Conservation (phyloP, 30 jellyfish, hydroid and myxozoan genomes). For the Aurelia aurita complex sp. Pacific region DNA sequence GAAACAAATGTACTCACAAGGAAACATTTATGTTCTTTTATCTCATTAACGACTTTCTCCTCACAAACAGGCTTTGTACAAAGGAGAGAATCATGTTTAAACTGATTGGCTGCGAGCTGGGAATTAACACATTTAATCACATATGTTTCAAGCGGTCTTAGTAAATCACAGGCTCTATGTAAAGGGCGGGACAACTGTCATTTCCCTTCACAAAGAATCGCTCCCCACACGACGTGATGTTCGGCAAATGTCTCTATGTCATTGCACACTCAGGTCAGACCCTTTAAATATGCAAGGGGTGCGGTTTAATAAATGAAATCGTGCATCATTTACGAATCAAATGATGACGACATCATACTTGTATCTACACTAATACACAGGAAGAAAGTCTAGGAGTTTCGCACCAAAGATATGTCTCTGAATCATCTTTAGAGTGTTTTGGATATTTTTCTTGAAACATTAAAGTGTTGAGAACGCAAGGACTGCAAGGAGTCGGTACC, state of each 20-base stretch:
- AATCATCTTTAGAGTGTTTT: no score
- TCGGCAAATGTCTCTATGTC: not conserved
- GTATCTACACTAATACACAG: no score
- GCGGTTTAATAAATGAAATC: not conserved
- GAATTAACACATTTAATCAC: constrained; percentile 36
- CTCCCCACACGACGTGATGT: constrained; percentile 10
- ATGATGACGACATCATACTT: no score
- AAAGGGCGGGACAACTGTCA: constrained; percentile 53
- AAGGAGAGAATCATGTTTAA: constrained; percentile 16
- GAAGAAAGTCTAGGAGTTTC: no score
- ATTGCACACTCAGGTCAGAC: no score
- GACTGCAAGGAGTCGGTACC: no score
- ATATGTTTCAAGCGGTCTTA: constrained; percentile 28
- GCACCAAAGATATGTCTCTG: no score
- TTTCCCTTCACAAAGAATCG: constrained; percentile 11
- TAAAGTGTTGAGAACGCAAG: no score
- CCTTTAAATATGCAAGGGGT: not conserved
- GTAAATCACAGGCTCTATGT: constrained; percentile 23
- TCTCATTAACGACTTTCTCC: constrained; percentile 61
- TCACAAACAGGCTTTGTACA: constrained; percentile 28
- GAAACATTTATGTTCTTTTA: constrained; percentile 22
- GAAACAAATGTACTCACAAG: constrained; percentile 38
- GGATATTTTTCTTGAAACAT: no score
- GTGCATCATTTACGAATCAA: no score
- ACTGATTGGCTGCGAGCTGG: constrained; percentile 54